phyloP scores from a whole-genome alignment of 2,113 vertebrate genomes.

The Vombatus ursinus region DNA sequence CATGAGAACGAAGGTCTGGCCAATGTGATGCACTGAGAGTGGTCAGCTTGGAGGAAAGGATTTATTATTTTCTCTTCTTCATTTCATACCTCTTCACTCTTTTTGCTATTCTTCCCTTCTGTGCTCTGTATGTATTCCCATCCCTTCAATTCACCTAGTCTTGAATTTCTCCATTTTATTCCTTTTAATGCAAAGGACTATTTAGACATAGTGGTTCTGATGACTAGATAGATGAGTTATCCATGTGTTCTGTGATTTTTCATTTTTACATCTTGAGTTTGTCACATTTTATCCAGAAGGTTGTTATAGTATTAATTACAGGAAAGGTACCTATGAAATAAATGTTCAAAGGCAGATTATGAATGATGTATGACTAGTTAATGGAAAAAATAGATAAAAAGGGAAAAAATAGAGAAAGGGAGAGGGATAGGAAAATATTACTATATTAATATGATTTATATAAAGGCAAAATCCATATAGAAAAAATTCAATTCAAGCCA shows the following conservation, averaged over 20 bases:
- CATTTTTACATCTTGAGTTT: background rate
- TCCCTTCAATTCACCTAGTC: background rate
- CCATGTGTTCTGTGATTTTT: background rate
- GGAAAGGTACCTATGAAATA: background rate
- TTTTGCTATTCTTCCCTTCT: background rate
- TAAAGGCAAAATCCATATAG: background rate
- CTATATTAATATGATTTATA: background rate
- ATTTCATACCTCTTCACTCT: background rate
- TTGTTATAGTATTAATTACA: background rate
- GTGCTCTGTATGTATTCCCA: background rate
- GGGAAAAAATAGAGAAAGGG: background rate
- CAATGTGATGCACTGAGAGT: background rate
- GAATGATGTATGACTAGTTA: background rate
- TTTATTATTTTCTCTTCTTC: background rate
- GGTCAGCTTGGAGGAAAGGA: background rate
- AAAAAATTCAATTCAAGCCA: background rate
- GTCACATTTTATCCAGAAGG: background rate
- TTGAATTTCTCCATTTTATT: background rate
- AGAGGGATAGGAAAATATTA: background rate
- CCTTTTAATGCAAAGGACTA: background rate
- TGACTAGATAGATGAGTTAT: background rate
- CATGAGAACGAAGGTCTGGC: background rate
- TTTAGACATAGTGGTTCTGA: background rate
- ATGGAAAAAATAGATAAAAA: background rate
- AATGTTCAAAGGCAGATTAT: background rate